Conservation (phyloP, 2,888 invertebrate genomes). For the Lepidocyrtinus sp. region DNA sequence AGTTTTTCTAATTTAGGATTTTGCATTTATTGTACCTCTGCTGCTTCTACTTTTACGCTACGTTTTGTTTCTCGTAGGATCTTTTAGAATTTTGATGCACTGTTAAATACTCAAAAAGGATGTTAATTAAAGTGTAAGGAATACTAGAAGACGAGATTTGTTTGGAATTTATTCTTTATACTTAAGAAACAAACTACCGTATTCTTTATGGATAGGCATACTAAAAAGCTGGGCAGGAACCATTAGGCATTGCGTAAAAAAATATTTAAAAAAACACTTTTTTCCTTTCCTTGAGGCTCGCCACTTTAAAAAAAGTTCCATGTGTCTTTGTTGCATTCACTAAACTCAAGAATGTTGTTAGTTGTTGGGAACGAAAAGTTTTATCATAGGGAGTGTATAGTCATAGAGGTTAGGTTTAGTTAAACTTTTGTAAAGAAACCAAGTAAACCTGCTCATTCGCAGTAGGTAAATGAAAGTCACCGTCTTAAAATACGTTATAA, state of each 20-base stretch:
- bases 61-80: background rate
- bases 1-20: too few species aligned
- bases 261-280: too few species aligned
- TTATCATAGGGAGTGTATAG: background rate
- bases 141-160: background rate
- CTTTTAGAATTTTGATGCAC: background rate
- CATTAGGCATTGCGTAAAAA: background rate
- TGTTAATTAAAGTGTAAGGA: background rate
- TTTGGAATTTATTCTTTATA: background rate
- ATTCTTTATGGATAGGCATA: background rate
- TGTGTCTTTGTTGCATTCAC: too few species aligned
- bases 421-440: background rate
- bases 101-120: background rate
- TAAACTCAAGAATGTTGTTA: too few species aligned
- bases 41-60: background rate
- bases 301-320: too few species aligned
- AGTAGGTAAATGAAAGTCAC: conserved; percentile 33
- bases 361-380: too few species aligned
- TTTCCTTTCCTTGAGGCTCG: too few species aligned
- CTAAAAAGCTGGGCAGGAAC: background rate
- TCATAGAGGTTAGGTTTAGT: background rate
- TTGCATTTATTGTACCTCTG: background rate
- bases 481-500: conserved; percentile 29
- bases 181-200: background rate
- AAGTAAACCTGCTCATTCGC: conserved; percentile 43